Conservation (phyloP, 2,113 vertebrate genomes). For the Abramis brama region DNA sequence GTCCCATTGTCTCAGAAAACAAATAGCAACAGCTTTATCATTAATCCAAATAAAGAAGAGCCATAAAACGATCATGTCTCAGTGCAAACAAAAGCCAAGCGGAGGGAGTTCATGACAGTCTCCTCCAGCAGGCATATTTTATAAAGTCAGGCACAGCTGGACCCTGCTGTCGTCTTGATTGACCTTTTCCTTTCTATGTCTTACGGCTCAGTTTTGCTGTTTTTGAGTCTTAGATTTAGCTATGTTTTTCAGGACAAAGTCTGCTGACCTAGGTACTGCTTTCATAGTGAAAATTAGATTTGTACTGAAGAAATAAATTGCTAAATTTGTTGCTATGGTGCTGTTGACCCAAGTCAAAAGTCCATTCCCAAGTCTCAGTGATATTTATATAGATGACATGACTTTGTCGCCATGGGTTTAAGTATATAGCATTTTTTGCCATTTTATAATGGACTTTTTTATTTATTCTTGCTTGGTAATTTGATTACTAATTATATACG, state of each 20-base stretch:
- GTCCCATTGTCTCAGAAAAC: slow-evolving; percentile 61
- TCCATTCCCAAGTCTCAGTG: no score
- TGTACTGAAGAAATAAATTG: background rate
- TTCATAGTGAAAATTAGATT: background rate
- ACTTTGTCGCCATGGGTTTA: no score
- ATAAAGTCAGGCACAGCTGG: slow-evolving; percentile 28
- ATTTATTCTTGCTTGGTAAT: background rate
- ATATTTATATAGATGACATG: no score
- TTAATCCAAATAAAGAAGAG: slow-evolving; percentile 52
- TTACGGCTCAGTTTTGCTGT: background rate
- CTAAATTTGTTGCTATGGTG: background rate
- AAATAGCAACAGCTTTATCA: slow-evolving; percentile 48
- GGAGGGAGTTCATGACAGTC: background rate
- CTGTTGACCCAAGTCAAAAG: background rate
- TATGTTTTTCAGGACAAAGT: background rate
- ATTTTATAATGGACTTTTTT: background rate
- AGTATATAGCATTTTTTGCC: background rate
- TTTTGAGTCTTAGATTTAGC: background rate
- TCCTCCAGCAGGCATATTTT: slow-evolving; percentile 22
- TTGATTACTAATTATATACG: slow-evolving; percentile 26
- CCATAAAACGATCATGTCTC: slow-evolving; percentile 17
- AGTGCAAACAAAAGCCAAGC: slow-evolving; percentile 42
- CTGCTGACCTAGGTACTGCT: no score
- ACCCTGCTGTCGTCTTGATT: background rate
- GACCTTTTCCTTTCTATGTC: slow-evolving; percentile 12